These are phyloP conservation scores for Geopemphigus sp. DNA, from an alignment of 1,140 invertebrate species.

Conservation along the genomic window DNA sequence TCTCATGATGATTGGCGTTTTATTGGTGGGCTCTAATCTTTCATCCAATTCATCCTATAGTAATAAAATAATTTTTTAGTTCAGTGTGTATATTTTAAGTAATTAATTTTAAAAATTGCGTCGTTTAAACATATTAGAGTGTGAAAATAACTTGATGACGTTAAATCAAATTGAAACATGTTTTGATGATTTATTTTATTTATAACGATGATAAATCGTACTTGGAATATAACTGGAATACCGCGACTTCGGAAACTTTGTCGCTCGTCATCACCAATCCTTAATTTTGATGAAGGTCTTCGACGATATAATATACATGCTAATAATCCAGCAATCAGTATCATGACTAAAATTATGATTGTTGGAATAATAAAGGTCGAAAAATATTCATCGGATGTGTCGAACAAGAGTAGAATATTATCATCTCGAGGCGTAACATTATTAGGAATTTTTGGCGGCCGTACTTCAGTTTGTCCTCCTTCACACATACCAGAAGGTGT, in stretches of 20 bases:
- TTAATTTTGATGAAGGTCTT: conserved; percentile 56
- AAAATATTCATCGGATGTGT: conserved; percentile 63
- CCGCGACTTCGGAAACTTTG: conserved; percentile 84
- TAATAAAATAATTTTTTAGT: not conserved
- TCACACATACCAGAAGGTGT: conserved; percentile 71
- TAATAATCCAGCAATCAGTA: conserved; percentile 79
- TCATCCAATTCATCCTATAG: conserved; percentile 81
- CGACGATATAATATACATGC: conserved; percentile 78
- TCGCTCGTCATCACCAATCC: conserved; percentile 68
- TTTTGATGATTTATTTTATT: no score
- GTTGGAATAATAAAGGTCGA: conserved; percentile 88
- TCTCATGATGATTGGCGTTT: conserved; percentile 86
- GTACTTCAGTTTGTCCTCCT: conserved; percentile 60
- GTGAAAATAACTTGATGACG: no score
- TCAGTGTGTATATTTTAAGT: no score
- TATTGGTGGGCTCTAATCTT: conserved; percentile 80
- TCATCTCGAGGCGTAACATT: conserved; percentile 13
- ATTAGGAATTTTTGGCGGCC: conserved; percentile 55
- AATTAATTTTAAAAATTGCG: no score
- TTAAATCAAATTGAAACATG: no score
- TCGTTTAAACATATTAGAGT: no score
- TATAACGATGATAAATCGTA: not conserved
- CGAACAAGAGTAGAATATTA: conserved; percentile 26
- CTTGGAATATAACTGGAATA: conserved; percentile 86
- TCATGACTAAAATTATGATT: conserved; percentile 84